Evolutionary conservation across 1,140 invertebrate genomes (phyloP), one percentile per base, ranked within the genome.

Genomic region (Pseudomyrmex pallidus): DNA sequence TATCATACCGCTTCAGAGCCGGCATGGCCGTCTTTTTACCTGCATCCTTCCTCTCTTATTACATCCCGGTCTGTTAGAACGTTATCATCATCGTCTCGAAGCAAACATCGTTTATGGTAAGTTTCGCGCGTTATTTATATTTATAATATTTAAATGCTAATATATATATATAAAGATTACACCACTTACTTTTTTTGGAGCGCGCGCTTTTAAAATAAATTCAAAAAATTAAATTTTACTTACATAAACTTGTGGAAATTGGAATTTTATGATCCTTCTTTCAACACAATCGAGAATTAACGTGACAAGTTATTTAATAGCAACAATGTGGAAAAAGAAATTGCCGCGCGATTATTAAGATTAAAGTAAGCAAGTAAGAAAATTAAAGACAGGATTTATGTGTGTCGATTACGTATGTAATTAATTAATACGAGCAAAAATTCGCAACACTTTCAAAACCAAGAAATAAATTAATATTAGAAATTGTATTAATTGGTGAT

Each of bases 1-100:
- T 91, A 88, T 90, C 90, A 90, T 88, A 90, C 88, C 89, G 89
- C 80, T 78, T 85, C 64, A 64, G 66, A 48, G 67, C 80, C 84
- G 82, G 85, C 89, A 78, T 35, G 7, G 80, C 74, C 82, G 68
- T 76, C 86, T 59, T 83, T 68, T 54, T 85, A 86, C 85, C 86
- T 88, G 76, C 66, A 56, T 83, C 50, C 68, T 74, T 82, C 80
- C 35, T 12, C 56, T 17, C 35, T n/a, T 57, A 64, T 62, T 50
- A 52, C 72, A 57, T 20, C 82, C 54, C 44, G 25, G 35, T 50
- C 17, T 57, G 61, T 54, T 17, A 25, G n/a, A 48, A 59, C 72
- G 48, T 83, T 68, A 85, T 74, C 74, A 78, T 85, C 67, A 57
- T 88, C 64, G 59, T 61, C 35, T 35, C 68, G 9, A 56, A 44